Base-by-base conservation (phyloP, 2,113 vertebrate genomes). In the Platanista minor region DNA sequence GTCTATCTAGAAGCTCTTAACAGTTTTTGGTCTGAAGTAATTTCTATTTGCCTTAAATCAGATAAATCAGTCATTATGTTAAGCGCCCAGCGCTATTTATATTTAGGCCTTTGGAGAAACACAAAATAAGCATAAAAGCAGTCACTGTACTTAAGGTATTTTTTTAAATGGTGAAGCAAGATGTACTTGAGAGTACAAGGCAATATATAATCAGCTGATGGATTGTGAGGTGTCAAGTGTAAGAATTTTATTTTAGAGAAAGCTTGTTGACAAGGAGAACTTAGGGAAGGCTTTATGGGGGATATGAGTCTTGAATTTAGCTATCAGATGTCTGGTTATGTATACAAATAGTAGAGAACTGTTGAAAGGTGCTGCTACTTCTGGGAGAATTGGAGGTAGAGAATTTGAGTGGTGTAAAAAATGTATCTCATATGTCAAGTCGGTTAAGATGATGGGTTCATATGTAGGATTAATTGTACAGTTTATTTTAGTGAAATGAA, bases 201-300 rank as follows among this genome's bases (percentile, higher is more conserved):
- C 49, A 67, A 3, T 59, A 29, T 52, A 1, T 27, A 66, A 59
- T 80, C 29, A 90, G 39, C 10, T 90, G 61, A 71, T 74, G 23
- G 61, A n/a, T n/a, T 81, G 36, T 72, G 69, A 87, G 61, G 31
- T 85, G 14, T n/a, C 87, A 29, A 81, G 21, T 57, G 4, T 85
- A 43, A 87, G 69, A 49, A 39, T 90, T 89, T 74, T 86, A 85
- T 92, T 96, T 92, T 21, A 92, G 75, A 88, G 59, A 74, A 90
- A 54, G 52, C 41, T 87, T 66, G 14, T 90, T 77, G 81, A 89
- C 64, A 61, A 75, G 61, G 49, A 87, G 36, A 49, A 89, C 15
- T 86, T 88, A 66, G 39, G 61, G 52, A 81, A 43, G 41, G 12
- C 86, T 96, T 93, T 82, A 33, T 82, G 39, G 46, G 12, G 52